These are phyloP conservation scores for Conus canariensis DNA, from an alignment of 2,888 invertebrate species.

Conservation along the genomic window DNA sequence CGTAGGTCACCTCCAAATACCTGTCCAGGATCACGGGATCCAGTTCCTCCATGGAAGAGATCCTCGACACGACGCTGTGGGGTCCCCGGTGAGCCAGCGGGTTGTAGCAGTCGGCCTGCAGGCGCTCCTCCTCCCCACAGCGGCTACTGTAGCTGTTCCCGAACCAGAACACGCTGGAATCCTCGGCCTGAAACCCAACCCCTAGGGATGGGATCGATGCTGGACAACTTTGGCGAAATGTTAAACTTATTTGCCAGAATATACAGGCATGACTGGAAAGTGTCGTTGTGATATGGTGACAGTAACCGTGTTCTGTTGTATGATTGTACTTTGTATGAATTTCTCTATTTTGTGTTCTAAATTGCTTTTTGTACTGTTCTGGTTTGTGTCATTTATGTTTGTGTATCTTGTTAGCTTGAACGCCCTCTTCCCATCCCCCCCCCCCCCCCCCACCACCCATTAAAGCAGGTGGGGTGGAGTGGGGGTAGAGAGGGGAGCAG, in stretches of 20 bases:
- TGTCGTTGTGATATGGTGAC: not conserved
- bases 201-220: not conserved
- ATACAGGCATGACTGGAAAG: not conserved
- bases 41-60: conserved; percentile 42
- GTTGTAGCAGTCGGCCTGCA: conserved; percentile 46
- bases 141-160: conserved; percentile 34
- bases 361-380: no score
- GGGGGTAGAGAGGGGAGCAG: no score
- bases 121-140: not conserved
- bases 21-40: conserved; percentile 41
- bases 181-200: conserved; percentile 26
- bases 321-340: not conserved
- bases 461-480: no score
- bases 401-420: no score
- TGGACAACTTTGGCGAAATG: no score
- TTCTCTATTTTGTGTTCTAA: not conserved
- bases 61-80: conserved; percentile 47
- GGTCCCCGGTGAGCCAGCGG: conserved; percentile 22
- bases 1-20: conserved; percentile 49
- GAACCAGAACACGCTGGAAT: conserved; percentile 45
- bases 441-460: no score
- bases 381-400: no score
- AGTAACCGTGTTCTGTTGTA: no score
- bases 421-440: no score
- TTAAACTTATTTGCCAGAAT: not conserved